Evolutionary conservation across 1,140 invertebrate species (phyloP).

Genomic region (Hyposmocoma kahamanoa): DNA sequence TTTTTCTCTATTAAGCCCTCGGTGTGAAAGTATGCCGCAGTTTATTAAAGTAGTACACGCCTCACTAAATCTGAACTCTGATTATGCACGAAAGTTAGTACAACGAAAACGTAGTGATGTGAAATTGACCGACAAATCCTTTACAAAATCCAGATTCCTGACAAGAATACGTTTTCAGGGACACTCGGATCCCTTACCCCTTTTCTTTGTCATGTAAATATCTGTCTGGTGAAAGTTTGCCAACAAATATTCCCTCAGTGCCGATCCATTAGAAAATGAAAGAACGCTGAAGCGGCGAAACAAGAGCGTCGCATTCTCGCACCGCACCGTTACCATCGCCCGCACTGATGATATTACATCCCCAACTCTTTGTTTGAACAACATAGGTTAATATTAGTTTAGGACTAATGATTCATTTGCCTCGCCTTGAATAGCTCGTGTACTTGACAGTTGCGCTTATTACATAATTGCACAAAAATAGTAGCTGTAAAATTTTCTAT

Average conservation of each 20-base stretch:
- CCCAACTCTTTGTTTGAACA: conserved; percentile 26
- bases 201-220: conserved; percentile 62
- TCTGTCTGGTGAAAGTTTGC: conserved; percentile 46
- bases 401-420: conserved; percentile 46
- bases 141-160: conserved; percentile 40
- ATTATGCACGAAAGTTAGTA: conserved; percentile 34
- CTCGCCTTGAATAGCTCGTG: conserved; percentile 21
- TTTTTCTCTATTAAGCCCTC: conserved; percentile 15
- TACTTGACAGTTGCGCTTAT: no score
- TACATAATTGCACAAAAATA: no score
- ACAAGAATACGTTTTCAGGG: conserved; percentile 49
- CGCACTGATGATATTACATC: conserved; percentile 29
- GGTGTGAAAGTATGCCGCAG: conserved; percentile 6
- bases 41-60: conserved; percentile 21
- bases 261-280: conserved; percentile 63
- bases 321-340: conserved; percentile 9
- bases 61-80: conserved; percentile 13
- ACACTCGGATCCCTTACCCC: conserved; percentile 43
- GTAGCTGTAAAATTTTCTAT: no score
- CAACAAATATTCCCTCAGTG: conserved; percentile 49
- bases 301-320: no score
- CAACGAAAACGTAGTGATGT: conserved; percentile 32
- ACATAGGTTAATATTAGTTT: conserved; percentile 43
- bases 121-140: conserved; percentile 55
- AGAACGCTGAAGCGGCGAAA: conserved; percentile 36